Base-by-base conservation (phyloP, 2,113 vertebrate genomes). In the Ctenodactylus gundi region DNA sequence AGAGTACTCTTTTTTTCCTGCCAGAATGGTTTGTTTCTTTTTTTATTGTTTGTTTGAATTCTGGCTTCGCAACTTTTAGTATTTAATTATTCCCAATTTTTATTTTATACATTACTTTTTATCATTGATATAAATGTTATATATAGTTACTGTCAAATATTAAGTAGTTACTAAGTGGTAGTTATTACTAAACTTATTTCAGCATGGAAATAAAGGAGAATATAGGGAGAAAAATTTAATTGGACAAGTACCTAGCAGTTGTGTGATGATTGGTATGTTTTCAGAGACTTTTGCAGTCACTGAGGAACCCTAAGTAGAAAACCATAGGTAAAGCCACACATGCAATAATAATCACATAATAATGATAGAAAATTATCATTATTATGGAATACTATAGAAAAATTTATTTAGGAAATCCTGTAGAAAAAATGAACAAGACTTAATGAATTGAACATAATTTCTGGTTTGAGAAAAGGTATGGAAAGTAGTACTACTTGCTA, bases 401-500 rank as follows among this genome's bases (percentile, higher is more conserved):
- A 82, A 60, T n/a, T n/a, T n/a, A 51, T 27, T 94, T 87, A 82
- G 85, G 29, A 34, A 91, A 20, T 76, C 75, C 49, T 91, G 57
- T 76, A 51, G 34, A 17, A 72, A 88, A 82, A 60, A 11, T 29
- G 3, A 15, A 49, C 14, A 78, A n/a, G 67, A 46, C 2, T 70
- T 18, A 53, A n/a, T 44, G 31, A 34, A 75, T 11, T 53, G 27
- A 51, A 51, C 80, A 25, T 12, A 70, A 3, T 64, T 89, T 88
- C 41, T 58, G 84, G 65, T 10, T 73, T 92, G 49, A 76, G 53
- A 83, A 72, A 89, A 55, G 6, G 25, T 6, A 27, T 75, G 1
- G 44, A 49, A n/a, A 29, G 25, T 58, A 18, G 21, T 41, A 34
- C 46, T n/a, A 29, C 75, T 85, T 84, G 44, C 44, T 41, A 88